These are phyloP conservation scores for Clarias macrocephalus DNA, from an alignment of 2,113 vertebrate genomes.

Conservation along the genomic window DNA sequence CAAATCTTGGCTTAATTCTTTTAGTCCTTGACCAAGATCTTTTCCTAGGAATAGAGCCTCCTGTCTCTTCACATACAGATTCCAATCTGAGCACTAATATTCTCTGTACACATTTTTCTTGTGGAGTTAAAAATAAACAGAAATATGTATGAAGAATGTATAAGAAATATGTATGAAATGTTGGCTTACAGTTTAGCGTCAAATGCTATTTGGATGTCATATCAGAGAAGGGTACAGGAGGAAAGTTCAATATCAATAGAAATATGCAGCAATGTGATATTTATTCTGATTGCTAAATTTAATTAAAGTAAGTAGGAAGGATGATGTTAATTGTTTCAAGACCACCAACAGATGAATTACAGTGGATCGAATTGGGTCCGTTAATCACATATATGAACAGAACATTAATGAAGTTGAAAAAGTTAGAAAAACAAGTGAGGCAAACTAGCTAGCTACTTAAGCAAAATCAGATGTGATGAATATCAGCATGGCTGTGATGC, in stretches of 20 bases:
- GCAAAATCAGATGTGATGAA: too few species aligned
- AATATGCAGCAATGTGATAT: neutral
- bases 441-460: neutral
- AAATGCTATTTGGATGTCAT: slow-evolving; percentile 24
- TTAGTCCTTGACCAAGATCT: neutral
- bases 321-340: slow-evolving; percentile 27
- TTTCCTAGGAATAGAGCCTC: neutral
- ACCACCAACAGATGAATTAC: neutral
- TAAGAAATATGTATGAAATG: slow-evolving; percentile 12
- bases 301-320: neutral
- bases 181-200: slow-evolving; percentile 26
- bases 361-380: neutral
- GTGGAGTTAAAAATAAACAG: slow-evolving; percentile 33
- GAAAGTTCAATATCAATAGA: slow-evolving; percentile 8
- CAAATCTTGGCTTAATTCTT: slow-evolving; percentile 15
- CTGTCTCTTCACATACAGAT: slow-evolving; percentile 3
- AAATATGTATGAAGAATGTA: too few species aligned
- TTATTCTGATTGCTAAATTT: slow-evolving; percentile 4
- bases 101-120: slow-evolving; percentile 5
- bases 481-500: too few species aligned
- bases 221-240: neutral
- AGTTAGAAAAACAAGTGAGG: neutral
- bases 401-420: slow-evolving; percentile 7
- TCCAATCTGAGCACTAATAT: neutral
- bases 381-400: neutral